Evolutionary conservation across 2,888 invertebrate genomes (phyloP), one percentile per base, ranked within the genome.

Genomic region (Stenotaenia linearis): DNA sequence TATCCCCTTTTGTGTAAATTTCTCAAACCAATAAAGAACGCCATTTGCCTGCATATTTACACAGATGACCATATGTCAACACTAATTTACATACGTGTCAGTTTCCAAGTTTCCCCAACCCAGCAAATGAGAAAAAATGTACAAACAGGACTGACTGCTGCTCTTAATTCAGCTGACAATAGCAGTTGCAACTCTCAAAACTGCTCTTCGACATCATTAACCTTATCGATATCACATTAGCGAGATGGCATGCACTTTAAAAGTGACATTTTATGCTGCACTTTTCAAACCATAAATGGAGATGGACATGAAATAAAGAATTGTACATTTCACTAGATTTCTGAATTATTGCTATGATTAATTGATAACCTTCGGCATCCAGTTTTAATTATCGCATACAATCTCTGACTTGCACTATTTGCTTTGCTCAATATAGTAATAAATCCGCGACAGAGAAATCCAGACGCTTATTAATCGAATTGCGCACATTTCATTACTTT

Each of bases 221-320:
- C 61, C 61, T 61, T 61, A 61, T 61, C 15, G 61, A 61, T 61
- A 61, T 61, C 61, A 25, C 61, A 61, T 61, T 61, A 61, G 61
- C 61, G 61, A 9, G 25, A 25, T 61, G 61, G 25, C 25, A 12
- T 45, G 25, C 61, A 25, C 25, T 61, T 61, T 25, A 61, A n/a
- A 61, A 61, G 10, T 61, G 61, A 25, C 61, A 61, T 61, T 61
- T 61, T 15, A 61, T 61, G 25, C 28, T 25, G 25, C 6, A 61
- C 61, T 25, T 28, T 61, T 61, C 61, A 61, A 61, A 61, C 61
- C 61, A 25, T 25, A 25, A 61, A 25, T 23, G 25, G 25, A 25
- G 61, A 61, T 61, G 61, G 25, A 21, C 61, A 28, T 61, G 21
- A 28, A 28, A 25, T 25, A 61, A 25, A 61, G 61, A 28, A 61